Percentiles rank a stretch among this genome's conserved stretches.
Conservation (phyloP, 1,140 invertebrate genomes). For the Melanaphis sacchari region DNA sequence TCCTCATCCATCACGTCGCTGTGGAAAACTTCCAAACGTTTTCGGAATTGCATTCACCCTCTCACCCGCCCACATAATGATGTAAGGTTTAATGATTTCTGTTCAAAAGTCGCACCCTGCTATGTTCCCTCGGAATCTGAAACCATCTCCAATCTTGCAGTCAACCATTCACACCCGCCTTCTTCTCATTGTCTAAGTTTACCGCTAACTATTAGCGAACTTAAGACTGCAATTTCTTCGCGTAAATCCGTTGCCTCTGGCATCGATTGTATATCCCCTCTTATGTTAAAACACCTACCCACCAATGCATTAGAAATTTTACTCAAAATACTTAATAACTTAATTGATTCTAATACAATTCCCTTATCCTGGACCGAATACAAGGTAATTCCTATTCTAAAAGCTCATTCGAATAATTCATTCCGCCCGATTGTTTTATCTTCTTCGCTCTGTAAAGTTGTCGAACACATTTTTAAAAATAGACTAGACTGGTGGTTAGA, state of each 20-base stretch:
- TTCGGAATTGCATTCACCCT: not conserved
- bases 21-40: not conserved
- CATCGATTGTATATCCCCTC: not conserved
- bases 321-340: not conserved
- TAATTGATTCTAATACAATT: not conserved
- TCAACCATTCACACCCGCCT: not conserved
- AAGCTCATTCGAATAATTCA: not conserved
- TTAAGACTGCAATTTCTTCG: not conserved
- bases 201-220: not conserved
- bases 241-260: not conserved
- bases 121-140: not conserved
- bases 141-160: not conserved
- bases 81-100: not conserved
- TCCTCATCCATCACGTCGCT: not conserved
- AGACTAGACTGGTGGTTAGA: not conserved
- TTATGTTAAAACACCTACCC: constrained; percentile 35
- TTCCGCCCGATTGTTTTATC: constrained; percentile 17
- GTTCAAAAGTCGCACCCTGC: not conserved
- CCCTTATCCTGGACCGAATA: not conserved
- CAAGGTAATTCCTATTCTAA: not conserved
- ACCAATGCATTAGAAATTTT: not conserved
- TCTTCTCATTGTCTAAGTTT: not conserved
- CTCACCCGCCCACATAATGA: not conserved
- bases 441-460: not conserved
- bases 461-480: constrained; percentile 12